Evolutionary conservation across 2,888 invertebrate species (phyloP), one percentile per base, ranked within the genome.

Genomic region (Callyntrura guangdongensis): DNA sequence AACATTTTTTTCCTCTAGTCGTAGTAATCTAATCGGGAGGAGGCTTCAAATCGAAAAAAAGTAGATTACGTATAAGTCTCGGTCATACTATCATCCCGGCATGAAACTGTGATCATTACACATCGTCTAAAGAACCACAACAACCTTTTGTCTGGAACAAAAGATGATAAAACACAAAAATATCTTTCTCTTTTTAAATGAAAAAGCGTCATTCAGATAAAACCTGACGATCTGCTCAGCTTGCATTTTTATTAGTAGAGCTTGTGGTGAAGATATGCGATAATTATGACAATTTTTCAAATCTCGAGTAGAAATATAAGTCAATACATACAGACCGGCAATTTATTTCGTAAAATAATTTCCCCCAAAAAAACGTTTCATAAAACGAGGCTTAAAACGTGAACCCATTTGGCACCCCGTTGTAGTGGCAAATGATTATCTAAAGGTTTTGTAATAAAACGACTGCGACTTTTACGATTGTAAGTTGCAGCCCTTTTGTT

Each of bases 341-440:
- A 17, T 17, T 4, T 64, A 22, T 5, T 20, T 9, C n/a, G 1
- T 17, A 17, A 64, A 17, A 36, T 4, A 17, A 69, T 27, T 69
- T 69, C 27, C 0, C 27, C 17, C n/a, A 45, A 17, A 72, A 17
- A 3, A 72, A 14, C 36, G 6, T n/a, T 45, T 3, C 22, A 36
- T 9, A 8, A 49, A 77, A 8, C 17, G 20, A n/a, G 14, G 8
- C 25, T n/a, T n/a, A n/a, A n/a, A n/a, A n/a, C 14, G 22, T 49
- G 20, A 36, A 12, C 47, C 49, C 49, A 22, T 77, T 47, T 49
- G 74, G 53, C 49, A 77, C 74, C 74, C 74, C 74, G 74, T 53
- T 11, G 74, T 22, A 77, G 74, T 49, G 74, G 20, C 74, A 77
- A 77, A 12, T 22, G 74, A 77, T 77, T 49, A 77, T 49, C 20